Evolutionary conservation across 2,888 invertebrate genomes (phyloP), one percentile per base, ranked within the genome.

Genomic region (Nomada ferruginata): DNA sequence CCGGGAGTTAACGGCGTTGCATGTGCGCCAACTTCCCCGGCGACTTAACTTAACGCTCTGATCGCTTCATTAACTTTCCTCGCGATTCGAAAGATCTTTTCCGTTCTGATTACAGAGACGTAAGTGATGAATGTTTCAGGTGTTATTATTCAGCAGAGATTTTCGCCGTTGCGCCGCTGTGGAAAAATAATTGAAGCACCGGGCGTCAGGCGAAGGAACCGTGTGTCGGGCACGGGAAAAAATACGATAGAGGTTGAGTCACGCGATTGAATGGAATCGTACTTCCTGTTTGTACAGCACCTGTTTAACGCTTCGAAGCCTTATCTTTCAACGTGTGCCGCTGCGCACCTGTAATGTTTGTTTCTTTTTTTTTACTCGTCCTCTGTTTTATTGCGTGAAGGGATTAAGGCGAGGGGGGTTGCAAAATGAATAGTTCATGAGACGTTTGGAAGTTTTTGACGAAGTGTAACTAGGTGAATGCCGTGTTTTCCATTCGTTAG

Each of bases 341-440:
- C 50, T 20, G 20, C 15, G 60, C 59, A n/a, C 15, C 15, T 36
- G 50, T 29, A 36, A 5, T 50, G 36, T 15, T 60, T 50, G n/a
- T 52, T 29, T 4, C 55, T 23, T n/a, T 29, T 29, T n/a, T 60
- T 36, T 13, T 10, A 20, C 36, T 23, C 36, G 18, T 60, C 59
- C n/a, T 13, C 26, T 20, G 42, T 1, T 36, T 50, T 29, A 26
- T 36, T n/a, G 26, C 59, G 59, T 20, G n/a, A 36, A 47, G 20
- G 20, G n/a, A 50, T 70, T 36, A 10, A 36, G 23, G 44, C 20
- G 60, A 59, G 29, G 0, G 9, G 36, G 20, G 9, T 2, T 18
- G 20, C n/a, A 26, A 18, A 18, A 70, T 60, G 50, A 70, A 70
- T 70, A 70, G n/a, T 70, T 70, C 50, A 70, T 60, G 70, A 50